Base-by-base conservation (phyloP, 2,888 invertebrate species). In the Agriopis leucophaearia region DNA sequence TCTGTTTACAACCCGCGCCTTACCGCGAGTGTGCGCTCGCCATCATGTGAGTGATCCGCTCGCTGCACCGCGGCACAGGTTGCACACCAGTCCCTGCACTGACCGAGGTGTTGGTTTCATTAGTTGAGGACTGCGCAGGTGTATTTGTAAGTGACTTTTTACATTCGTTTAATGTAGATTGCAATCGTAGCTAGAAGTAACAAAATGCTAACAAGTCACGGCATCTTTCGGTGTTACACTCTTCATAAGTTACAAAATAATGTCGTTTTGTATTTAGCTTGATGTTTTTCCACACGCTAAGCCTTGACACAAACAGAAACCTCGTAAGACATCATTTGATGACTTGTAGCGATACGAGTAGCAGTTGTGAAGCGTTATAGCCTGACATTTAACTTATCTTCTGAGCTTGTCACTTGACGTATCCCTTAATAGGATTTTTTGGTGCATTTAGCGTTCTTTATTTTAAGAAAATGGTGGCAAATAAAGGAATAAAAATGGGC, bases 11-110 rank as follows among this genome's bases (percentile, higher is more conserved):
- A 9, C 59, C 67, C 52, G 16, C 44, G 64, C 61, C 63, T 72
- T 74, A 72, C 67, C 69, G 54, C 44, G 47, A 38, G 67, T 64
- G 69, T 62, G 70, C 69, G 72, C 69, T 64, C 65, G 65, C 67
- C 67, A 61, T 73, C 67, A 74, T 71, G 71, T 66, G 71, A 69
- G 66, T 50, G 70, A 70, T 69, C 72, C 74, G 70, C 18, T 48
- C 51, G 35, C 51, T n/a, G n/a, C 50, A 51, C 35, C 51, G 35
- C 3, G 48, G 12, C 47, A 47, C 47, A 27, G 27, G 27, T 4
- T 5, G 5, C 27, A 27, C 27, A 47, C 16, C 15, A 2, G 8
- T 6, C 8, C 2, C 47, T 1, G 9, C 47, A 18, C 3, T 2
- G 4, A 16, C 44, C 27, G 50, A 63, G 56, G 64, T 51, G 57